These are phyloP conservation scores for Ophiodon elongatus DNA, from an alignment of 2,113 vertebrate genomes.

Conservation along the genomic window DNA sequence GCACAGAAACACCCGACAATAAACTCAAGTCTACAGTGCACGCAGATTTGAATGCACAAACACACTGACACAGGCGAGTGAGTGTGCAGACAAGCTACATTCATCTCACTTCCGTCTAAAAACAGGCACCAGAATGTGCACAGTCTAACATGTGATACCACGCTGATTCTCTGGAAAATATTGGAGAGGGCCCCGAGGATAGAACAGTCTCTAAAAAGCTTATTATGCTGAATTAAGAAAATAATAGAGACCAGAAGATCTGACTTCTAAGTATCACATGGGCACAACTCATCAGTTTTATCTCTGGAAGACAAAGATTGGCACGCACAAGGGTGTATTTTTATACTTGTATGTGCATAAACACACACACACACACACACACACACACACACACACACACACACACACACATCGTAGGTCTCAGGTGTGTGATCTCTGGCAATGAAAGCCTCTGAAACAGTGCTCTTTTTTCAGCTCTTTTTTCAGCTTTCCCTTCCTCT, in stretches of 20 bases:
- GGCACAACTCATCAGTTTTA: conserved; percentile 34
- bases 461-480: conserved; percentile 45
- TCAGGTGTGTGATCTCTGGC: conserved; percentile 80
- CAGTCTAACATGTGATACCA: conserved; percentile 52
- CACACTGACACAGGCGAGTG: conserved; percentile 47
- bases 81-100: conserved; percentile 39
- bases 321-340: conserved; percentile 23
- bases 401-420: conserved; percentile 55
- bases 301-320: conserved; percentile 32
- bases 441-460: conserved; percentile 68
- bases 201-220: conserved; percentile 47
- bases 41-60: conserved; percentile 53
- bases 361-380: conserved; percentile 12
- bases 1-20: conserved; percentile 57
- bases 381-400: conserved; percentile 21
- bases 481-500: conserved; percentile 41
- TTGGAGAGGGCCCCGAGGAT: conserved; percentile 47
- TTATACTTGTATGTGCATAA: conserved; percentile 10
- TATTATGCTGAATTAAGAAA: conserved; percentile 58
- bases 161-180: conserved; percentile 53
- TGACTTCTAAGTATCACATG: conserved; percentile 49
- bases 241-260: conserved; percentile 50
- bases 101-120: conserved; percentile 56
- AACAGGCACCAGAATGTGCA: conserved; percentile 49
- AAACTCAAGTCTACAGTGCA: conserved; percentile 55